phyloP scores from a whole-genome alignment of 2,113 vertebrate species.

The Odocoileus hemionus region DNA sequence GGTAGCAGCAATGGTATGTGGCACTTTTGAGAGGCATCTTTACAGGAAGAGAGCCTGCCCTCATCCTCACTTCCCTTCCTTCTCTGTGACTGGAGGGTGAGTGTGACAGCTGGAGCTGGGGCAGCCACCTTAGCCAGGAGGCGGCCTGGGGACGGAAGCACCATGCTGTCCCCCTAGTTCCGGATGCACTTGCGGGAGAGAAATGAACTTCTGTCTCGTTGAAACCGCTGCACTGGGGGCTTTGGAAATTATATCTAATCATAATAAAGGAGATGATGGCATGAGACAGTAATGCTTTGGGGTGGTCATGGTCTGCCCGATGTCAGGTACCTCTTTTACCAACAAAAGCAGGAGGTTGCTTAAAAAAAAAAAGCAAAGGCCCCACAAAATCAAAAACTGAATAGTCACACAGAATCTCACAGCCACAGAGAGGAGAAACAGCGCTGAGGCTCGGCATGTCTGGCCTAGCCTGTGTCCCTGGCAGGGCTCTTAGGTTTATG shows the following conservation, averaged over 20 bases:
- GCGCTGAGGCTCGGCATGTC: fast-evolving
- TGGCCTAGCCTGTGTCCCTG: fast-evolving
- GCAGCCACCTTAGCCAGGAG: neutral
- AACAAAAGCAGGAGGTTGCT: neutral
- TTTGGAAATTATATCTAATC: neutral
- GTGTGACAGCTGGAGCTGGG: fast-evolving
- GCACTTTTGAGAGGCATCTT: neutral
- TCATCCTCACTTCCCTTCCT: fast-evolving
- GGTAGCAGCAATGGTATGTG: neutral
- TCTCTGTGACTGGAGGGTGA: neutral
- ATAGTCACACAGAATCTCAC: neutral
- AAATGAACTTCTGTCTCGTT: neutral
- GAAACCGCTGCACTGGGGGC: neutral
- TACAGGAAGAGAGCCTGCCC: neutral
- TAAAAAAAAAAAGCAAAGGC: neutral
- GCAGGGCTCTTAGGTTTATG: neutral
- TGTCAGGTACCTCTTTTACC: neutral
- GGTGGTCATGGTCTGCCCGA: fast-evolving
- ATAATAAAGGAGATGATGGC: fast-evolving
- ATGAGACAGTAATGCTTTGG: neutral
- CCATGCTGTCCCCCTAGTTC: no score
- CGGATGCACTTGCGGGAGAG: neutral
- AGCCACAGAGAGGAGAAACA: neutral
- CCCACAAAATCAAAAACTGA: neutral
- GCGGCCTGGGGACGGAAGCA: neutral